Evolutionary conservation across 2,888 invertebrate genomes (phyloP), one percentile per base, ranked within the genome.

Genomic region (Cephus pulcher): DNA sequence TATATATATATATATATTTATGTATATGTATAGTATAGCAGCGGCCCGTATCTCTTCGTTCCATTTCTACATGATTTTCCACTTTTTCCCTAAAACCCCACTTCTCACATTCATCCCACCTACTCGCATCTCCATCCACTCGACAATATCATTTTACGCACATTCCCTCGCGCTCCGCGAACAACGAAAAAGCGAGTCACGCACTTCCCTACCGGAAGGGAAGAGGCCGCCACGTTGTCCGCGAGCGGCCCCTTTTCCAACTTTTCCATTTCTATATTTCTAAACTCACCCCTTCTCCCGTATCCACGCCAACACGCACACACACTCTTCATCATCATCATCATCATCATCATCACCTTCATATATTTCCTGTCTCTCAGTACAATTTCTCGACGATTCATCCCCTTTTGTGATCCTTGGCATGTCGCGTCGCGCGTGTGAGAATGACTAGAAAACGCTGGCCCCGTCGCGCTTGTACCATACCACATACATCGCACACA

Each of bases 391-490:
- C 56, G 2, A 23, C 23, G 23, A 56, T 23, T 15, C 56, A 56
- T 23, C 23, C 56, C 56, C 56, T 9, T 56, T 9, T 6, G 9
- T 56, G 56, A 56, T 56, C 23, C 56, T 9, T 9, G 23, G 56
- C 56, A 3, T 56, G 56, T 2, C 23, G 56, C 23, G 23, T 56
- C 56, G 56, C 79, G 83, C 82, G 82, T 83, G 80, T 81, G 78
- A 80, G 84, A 84, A 81, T 85, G 85, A 85, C 85, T 85, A 85
- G 85, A 85, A 85, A 84, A 81, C 79, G 81, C 82, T 81, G 80
- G 82, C 80, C 80, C 74, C 15, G 68, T 80, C 73, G 78, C 76
- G 76, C 78, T 76, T 78, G 74, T 77, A 79, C 81, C 78, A 77
- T 74, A 69, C 75, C 78, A 76, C 75, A 74, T 78, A 73, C 76